Percentiles rank a stretch among this genome's conserved stretches.
Conservation (phyloP, 2,113 vertebrate genomes). For the Sialia sialis region DNA sequence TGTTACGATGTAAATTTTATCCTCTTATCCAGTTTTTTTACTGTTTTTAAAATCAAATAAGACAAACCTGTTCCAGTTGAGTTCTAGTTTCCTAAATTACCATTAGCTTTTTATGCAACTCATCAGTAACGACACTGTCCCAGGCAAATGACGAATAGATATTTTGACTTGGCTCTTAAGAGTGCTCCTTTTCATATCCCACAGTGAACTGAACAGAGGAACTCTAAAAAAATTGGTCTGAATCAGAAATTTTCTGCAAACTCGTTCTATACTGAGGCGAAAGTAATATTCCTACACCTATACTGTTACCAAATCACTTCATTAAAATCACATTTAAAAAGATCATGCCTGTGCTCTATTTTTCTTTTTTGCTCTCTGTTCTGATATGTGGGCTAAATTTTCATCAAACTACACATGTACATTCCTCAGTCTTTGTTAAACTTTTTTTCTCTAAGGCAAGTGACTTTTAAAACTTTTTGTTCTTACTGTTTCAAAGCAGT, state of each 20-base stretch:
- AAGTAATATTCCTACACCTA: not conserved
- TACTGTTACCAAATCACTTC: not conserved
- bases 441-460: slow-evolving; percentile 24
- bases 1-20: not conserved
- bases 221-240: not conserved
- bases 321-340: not conserved
- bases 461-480: slow-evolving; percentile 35
- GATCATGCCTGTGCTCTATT: not conserved
- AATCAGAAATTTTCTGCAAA: not conserved
- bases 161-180: not conserved
- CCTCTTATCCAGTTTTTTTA: not conserved
- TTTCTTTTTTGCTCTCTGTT: not conserved
- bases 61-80: not conserved
- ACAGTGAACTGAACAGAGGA: not conserved
- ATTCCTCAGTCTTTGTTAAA: slow-evolving; percentile 42
- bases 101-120: not conserved
- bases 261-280: not conserved
- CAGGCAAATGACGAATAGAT: not conserved
- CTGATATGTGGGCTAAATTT: slow-evolving; percentile 37
- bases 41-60: not conserved
- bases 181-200: not conserved
- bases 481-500: slow-evolving; percentile 39
- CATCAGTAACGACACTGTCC: not conserved
- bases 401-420: not conserved
- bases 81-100: not conserved